Evolutionary conservation across 2,888 invertebrate species (phyloP).

Genomic region (Helobdella robusta): DNA sequence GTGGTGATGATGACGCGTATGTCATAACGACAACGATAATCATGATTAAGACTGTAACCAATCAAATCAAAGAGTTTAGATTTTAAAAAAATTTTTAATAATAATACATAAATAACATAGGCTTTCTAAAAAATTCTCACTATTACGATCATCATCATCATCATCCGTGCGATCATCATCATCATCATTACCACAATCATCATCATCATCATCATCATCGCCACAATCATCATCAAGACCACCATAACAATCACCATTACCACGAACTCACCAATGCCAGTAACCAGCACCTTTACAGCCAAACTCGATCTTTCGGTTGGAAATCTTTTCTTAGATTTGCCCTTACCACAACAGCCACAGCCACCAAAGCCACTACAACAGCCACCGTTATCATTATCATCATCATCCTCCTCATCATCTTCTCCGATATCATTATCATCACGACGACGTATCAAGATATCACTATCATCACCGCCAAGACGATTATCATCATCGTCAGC

Average conservation of each 20-base stretch:
- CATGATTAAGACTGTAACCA: no score
- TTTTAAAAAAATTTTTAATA: no score
- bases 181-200: slow-evolving; percentile 11
- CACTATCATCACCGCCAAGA: no score
- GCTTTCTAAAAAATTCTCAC: no score
- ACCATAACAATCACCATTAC: not conserved
- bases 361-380: no score
- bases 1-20: no score
- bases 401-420: not conserved
- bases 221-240: slow-evolving; percentile 11
- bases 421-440: not conserved
- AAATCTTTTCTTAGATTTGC: slow-evolving; percentile 9
- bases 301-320: not conserved
- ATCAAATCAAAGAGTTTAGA: no score
- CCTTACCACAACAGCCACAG: no score
- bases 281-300: not conserved
- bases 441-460: no score
- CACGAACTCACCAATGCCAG: not conserved
- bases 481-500: not conserved
- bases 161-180: slow-evolving; percentile 2
- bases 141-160: not conserved
- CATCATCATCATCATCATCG: slow-evolving; percentile 3
- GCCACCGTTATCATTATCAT: no score
- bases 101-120: no score
- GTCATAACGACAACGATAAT: no score